Evolutionary conservation across 2,797 vertebrate species (phyloP).

Genomic region (Poecilia gillii): DNA sequence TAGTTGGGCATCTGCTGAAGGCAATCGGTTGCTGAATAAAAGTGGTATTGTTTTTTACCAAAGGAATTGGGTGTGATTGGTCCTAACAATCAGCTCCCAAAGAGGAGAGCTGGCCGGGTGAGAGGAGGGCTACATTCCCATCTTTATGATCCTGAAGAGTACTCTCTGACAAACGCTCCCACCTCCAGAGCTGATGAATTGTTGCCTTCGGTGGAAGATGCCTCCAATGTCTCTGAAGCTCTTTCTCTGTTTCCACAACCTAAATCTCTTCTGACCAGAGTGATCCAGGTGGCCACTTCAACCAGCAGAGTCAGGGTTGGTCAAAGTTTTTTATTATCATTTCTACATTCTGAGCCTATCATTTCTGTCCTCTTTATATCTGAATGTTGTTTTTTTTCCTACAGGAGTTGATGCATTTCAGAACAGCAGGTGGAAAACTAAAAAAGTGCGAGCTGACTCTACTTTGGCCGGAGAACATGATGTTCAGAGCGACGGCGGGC

Average conservation of each 20-base stretch:
- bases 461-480: conserved; percentile 91
- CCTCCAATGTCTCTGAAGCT: conserved; percentile 78
- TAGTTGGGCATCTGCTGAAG: neutral
- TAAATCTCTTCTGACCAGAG: conserved; percentile 86
- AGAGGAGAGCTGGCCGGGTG: conserved; percentile 67
- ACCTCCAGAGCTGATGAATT: conserved; percentile 57
- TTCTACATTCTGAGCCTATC: neutral
- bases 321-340: conserved; percentile 7
- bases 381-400: neutral
- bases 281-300: conserved; percentile 90
- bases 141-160: conserved; percentile 71
- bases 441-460: conserved; percentile 89
- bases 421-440: conserved; percentile 81
- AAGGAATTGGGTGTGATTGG: conserved; percentile 92
- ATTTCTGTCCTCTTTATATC: neutral
- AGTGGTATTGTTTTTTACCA: neutral
- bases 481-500: conserved; percentile 84
- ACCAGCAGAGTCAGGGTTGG: conserved; percentile 83
- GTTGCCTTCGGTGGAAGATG: conserved; percentile 47
- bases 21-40: neutral
- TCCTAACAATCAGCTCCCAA: conserved; percentile 84
- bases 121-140: conserved; percentile 16
- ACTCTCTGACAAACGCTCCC: conserved; percentile 50
- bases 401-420: conserved; percentile 87
- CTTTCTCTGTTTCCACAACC: conserved; percentile 88